Evolutionary conservation across 1,140 invertebrate genomes (phyloP), one percentile per base, ranked within the genome.

Genomic region (Rhynchophorus ferrugineus): DNA sequence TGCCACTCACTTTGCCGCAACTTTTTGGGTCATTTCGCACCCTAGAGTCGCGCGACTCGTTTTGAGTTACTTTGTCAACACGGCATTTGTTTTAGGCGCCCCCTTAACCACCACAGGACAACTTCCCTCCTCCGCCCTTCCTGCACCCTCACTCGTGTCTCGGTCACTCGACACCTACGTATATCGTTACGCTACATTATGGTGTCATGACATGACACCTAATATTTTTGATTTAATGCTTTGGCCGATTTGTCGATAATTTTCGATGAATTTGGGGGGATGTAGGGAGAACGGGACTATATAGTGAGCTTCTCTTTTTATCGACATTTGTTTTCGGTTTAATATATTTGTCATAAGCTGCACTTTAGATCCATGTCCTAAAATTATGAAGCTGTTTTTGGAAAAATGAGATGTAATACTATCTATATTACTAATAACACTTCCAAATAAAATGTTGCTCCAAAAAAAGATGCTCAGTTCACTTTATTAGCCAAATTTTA

Each of bases 21-120:
- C 37, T 38, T 38, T 38, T 38, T 38, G 37, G 37, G 37, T 38
- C 37, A 38, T 38, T 38, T 38, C 37, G 37, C 37, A 38, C 37
- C 37, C 37, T 13, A 5, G 17, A 5, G 37, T 14, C 37, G 37
- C 13, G 37, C 37, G 37, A 5, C 13, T 13, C 5, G 37, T 38
- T 38, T 38, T 38, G 5, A 13, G 37, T 38, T 38, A 38, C 37
- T 38, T 38, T 38, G 37, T 38, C 37, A 38, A 38, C 37, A 38
- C 13, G 37, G 17, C 37, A 38, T 38, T 38, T 38, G 37, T 38
- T 38, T 38, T 38, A 38, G 37, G 37, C 37, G 37, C 37, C 37
- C n/a, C 18, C 7, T 38, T 38, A 38, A 13, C 13, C 37, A 6
- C 37, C 5, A 19, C 37, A 38, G 37, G 37, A 6, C n/a, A n/a